These are phyloP conservation scores for Drosophila varians DNA, from an alignment of 1,140 invertebrate species.

Conservation along the genomic window DNA sequence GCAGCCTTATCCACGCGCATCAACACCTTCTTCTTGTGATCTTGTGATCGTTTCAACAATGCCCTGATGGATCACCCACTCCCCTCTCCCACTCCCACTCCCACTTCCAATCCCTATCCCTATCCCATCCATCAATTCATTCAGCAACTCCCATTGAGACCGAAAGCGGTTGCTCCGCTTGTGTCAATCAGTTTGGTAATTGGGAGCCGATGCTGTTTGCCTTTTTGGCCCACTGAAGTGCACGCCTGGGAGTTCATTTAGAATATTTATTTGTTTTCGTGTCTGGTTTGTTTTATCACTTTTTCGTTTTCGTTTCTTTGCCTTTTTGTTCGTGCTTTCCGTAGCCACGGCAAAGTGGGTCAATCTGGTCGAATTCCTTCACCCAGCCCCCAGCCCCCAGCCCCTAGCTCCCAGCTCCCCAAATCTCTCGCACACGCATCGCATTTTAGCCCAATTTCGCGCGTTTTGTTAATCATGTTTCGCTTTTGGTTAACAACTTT, in stretches of 20 bases:
- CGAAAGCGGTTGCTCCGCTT: conserved; percentile 24
- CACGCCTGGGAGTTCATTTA: conserved; percentile 45
- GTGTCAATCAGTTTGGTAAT: conserved; percentile 37
- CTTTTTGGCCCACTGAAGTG: conserved; percentile 35
- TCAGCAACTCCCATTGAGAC: conserved; percentile 5
- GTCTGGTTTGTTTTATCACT: conserved; percentile 6
- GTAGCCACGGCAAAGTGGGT: conserved; percentile 22
- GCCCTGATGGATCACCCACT: conserved; percentile 19
- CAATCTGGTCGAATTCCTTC: conserved; percentile 31
- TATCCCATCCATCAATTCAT: background rate
- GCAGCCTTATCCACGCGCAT: conserved; percentile 14
- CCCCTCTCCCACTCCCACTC: background rate
- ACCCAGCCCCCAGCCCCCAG: background rate
- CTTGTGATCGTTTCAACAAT: background rate
- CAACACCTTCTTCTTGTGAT: conserved; percentile 14
- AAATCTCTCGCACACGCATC: conserved; percentile 12
- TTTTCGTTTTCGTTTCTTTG: background rate
- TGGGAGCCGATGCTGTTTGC: background rate
- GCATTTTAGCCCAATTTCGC: conserved; percentile 60
- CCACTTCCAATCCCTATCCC: background rate
- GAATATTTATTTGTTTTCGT: conserved; percentile 45
- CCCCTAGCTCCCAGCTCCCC: background rate
- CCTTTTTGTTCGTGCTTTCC: background rate
- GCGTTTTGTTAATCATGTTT: conserved; percentile 78
- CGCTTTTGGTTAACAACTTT: conserved; percentile 70